phyloP scores from a whole-genome alignment of 2,888 invertebrate genomes.

The Rhamnusium bicolor region DNA sequence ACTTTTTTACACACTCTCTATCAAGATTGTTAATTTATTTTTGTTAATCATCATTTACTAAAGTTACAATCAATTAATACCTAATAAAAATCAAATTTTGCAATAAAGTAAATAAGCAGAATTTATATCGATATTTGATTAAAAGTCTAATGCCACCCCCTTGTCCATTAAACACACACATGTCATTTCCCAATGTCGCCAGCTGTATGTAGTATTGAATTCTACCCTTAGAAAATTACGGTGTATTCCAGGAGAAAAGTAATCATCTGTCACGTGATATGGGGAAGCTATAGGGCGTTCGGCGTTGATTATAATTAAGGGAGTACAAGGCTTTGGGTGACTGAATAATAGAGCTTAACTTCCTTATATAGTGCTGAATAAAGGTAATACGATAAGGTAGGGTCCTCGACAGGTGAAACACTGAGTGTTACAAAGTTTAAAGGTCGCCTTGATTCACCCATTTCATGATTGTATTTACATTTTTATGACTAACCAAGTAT shows the following conservation, averaged over 20 bases:
- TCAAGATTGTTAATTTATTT: too few relatives aligned
- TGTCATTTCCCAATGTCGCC: slow-evolving; percentile 49
- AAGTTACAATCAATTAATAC: neutral
- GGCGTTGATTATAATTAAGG: slow-evolving; percentile 28
- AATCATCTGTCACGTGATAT: slow-evolving; percentile 42
- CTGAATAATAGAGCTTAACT: slow-evolving; percentile 28
- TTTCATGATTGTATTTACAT: slow-evolving; percentile 45
- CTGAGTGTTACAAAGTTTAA: neutral
- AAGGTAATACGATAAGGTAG: slow-evolving; percentile 54
- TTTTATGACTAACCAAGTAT: slow-evolving; percentile 40
- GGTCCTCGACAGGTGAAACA: slow-evolving; percentile 31
- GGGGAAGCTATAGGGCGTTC: slow-evolving; percentile 29
- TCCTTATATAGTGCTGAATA: slow-evolving; percentile 38
- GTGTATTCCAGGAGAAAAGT: slow-evolving; percentile 41
- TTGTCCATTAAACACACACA: slow-evolving; percentile 33
- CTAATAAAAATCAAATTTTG: neutral
- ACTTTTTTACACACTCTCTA: too few relatives aligned
- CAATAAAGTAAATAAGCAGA: neutral
- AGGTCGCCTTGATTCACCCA: slow-evolving; percentile 39
- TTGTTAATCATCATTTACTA: too few relatives aligned
- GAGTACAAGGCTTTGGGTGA: slow-evolving; percentile 7
- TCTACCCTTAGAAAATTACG: slow-evolving; percentile 43
- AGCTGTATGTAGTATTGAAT: slow-evolving; percentile 50
- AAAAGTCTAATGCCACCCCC: neutral
- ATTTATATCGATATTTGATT: slow-evolving; percentile 18